These are phyloP conservation scores for Phlogophora meticulosa DNA, from an alignment of 2,888 invertebrate species.

Conservation along the genomic window DNA sequence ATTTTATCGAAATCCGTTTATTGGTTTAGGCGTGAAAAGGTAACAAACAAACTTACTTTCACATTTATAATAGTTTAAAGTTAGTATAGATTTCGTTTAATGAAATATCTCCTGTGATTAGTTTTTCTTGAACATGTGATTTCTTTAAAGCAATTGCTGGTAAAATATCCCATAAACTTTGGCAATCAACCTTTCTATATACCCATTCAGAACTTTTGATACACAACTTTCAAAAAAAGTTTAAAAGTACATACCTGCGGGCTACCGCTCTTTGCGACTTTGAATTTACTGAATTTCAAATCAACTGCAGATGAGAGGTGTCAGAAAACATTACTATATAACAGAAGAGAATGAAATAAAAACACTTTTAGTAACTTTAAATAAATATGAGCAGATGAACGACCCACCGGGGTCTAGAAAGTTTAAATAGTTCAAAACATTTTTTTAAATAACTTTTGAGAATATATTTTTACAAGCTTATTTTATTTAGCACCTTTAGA, in stretches of 20 bases:
- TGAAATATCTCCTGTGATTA: background rate
- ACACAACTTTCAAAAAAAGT: slow-evolving; percentile 23
- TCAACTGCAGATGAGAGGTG: slow-evolving; percentile 20
- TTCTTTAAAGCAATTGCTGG: background rate
- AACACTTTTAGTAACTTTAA: slow-evolving; percentile 28
- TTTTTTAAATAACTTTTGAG: slow-evolving; percentile 8
- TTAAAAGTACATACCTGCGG: background rate
- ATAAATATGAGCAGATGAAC: slow-evolving; percentile 30
- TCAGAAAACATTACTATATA: slow-evolving; percentile 32
- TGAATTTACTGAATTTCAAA: slow-evolving; percentile 29
- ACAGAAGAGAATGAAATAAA: slow-evolving; percentile 28
- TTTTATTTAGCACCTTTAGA: background rate
- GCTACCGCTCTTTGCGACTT: slow-evolving; percentile 26
- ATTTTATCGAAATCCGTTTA: no score
- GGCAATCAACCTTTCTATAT: slow-evolving; percentile 14
- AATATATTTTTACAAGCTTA: slow-evolving; percentile 2
- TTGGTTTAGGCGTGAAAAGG: no score
- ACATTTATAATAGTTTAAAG: no score
- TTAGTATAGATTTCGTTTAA: no score
- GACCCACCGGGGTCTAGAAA: background rate
- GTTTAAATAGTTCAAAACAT: slow-evolving; percentile 1
- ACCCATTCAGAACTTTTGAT: slow-evolving; percentile 25
- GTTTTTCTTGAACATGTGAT: background rate
- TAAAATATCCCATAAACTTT: slow-evolving; percentile 41
- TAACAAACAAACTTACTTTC: no score